phyloP scores from a whole-genome alignment of 2,797 vertebrate genomes.

The Coreius guichenoti region DNA sequence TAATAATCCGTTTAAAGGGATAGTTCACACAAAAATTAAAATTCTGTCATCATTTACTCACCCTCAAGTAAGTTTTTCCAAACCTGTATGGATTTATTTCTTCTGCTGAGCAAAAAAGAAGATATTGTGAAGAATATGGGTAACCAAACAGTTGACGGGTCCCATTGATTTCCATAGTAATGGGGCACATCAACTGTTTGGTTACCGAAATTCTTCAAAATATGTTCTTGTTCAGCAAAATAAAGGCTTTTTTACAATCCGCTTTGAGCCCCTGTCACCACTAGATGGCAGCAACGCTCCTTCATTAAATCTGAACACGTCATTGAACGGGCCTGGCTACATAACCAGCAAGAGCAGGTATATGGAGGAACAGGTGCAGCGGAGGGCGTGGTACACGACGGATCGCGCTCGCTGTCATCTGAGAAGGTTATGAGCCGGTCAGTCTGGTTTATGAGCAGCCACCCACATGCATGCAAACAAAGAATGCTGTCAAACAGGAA shows the following conservation, averaged over 20 bases:
- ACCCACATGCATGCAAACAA: slow-evolving; percentile 20
- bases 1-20: neutral
- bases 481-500: slow-evolving; percentile 13
- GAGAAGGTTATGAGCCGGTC: slow-evolving; percentile 34
- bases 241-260: neutral
- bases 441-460: slow-evolving; percentile 3
- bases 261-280: neutral
- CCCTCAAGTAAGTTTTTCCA: neutral
- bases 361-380: slow-evolving; percentile 22
- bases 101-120: too few relatives aligned
- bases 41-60: neutral
- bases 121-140: too few relatives aligned
- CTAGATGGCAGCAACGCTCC: slow-evolving; percentile 33
- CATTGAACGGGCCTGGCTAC: neutral
- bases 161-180: neutral
- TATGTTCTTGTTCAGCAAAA: neutral
- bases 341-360: slow-evolving; percentile 1
- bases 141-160: too few relatives aligned
- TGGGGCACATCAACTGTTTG: neutral
- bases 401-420: slow-evolving; percentile 15
- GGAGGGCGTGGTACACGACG: slow-evolving; percentile 20
- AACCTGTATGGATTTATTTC: too few relatives aligned
- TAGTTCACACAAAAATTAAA: too few relatives aligned
- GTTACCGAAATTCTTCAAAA: neutral
- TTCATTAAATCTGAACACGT: neutral